These are phyloP conservation scores for Engystomops pustulosus DNA, from an alignment of 2,113 vertebrate genomes.

Conservation along the genomic window DNA sequence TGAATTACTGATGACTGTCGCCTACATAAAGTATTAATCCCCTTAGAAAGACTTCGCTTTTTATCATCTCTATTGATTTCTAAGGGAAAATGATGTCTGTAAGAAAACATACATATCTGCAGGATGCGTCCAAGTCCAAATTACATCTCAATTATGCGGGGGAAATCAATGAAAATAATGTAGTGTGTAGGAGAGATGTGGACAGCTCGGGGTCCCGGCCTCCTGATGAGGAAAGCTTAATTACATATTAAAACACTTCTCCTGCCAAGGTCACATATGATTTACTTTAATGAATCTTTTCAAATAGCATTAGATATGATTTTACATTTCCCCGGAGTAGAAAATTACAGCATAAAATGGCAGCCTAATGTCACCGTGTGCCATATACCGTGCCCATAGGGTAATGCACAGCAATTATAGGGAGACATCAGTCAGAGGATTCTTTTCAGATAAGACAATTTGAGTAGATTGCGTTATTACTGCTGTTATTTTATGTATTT, in stretches of 20 bases:
- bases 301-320: constrained; percentile 12
- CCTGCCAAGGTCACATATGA: constrained; percentile 22
- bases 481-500: no score
- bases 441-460: neutral
- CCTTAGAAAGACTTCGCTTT: neutral
- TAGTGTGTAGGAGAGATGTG: constrained; percentile 3
- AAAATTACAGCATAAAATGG: neutral
- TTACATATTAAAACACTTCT: constrained; percentile 32
- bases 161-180: constrained; percentile 42
- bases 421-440: neutral
- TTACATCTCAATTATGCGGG: constrained; percentile 39
- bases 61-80: neutral
- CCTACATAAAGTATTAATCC: neutral
- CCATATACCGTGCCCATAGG: neutral
- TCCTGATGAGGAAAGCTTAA: neutral
- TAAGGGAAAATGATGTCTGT: neutral
- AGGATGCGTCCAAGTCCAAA: neutral
- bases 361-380: neutral
- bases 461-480: neutral
- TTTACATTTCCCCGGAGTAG: neutral
- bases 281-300: constrained; percentile 13
- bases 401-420: neutral
- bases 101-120: constrained; percentile 32
- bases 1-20: neutral
- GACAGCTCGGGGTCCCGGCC: neutral